A percentile compares a stretch with the other conserved stretches of the same genome.
Evolutionary conservation across 2,888 invertebrate species (phyloP).

Genomic region (Agriopis aurantiaria): DNA sequence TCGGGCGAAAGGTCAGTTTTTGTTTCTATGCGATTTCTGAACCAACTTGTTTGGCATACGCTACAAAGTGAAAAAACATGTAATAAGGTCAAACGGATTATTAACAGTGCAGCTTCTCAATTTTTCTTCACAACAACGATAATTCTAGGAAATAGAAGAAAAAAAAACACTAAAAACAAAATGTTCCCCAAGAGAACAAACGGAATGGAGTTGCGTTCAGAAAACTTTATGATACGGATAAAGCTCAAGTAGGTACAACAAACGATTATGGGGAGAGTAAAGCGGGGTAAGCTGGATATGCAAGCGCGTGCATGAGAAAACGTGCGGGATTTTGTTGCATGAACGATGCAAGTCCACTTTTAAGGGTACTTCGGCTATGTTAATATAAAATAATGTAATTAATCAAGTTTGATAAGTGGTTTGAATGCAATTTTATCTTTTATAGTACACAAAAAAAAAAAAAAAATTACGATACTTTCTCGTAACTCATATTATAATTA

Average conservation of each 20-base stretch:
- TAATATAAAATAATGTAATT: too few relatives aligned
- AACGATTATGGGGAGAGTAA: conserved; percentile 11
- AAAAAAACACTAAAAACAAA: conserved; percentile 7
- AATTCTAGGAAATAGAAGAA: conserved; percentile 11
- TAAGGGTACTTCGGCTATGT: too few relatives aligned
- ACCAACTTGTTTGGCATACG: too few relatives aligned
- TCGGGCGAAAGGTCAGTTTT: too few relatives aligned
- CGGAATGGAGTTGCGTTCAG: conserved; percentile 11
- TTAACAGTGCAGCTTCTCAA: background rate
- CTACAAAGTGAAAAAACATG: too few relatives aligned
- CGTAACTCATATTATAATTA: too few relatives aligned
- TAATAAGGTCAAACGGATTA: background rate
- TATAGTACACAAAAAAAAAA: too few relatives aligned
- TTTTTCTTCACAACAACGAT: conserved; percentile 7
- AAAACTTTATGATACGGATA: conserved; percentile 23
- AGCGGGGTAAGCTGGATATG: conserved; percentile 11
- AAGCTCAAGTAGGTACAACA: conserved; percentile 15
- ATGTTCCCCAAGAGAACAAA: conserved; percentile 19
- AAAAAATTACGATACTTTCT: too few relatives aligned
- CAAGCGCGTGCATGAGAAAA: conserved; percentile 15
- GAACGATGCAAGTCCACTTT: background rate
- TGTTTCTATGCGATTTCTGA: too few relatives aligned
- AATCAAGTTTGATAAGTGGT: too few relatives aligned
- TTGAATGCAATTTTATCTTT: too few relatives aligned
- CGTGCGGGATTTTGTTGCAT: background rate